Conservation (phyloP, 2,113 vertebrate genomes). For the Paratilapia polleni region DNA sequence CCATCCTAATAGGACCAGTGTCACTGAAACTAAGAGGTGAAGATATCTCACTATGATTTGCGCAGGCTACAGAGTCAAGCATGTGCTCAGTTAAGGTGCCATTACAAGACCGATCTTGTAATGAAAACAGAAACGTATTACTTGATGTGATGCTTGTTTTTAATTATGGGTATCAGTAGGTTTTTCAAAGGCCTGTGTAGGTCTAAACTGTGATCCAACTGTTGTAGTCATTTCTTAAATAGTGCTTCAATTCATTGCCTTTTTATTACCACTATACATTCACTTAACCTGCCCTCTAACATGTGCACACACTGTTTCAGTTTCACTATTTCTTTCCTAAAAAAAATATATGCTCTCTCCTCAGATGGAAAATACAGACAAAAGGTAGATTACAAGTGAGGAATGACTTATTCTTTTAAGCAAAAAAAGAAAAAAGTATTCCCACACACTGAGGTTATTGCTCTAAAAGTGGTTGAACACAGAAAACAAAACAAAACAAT, state of each 20-base stretch:
- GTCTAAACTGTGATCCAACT: not conserved
- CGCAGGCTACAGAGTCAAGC: slow-evolving; percentile 16
- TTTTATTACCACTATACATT: not conserved
- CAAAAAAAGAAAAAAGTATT: not conserved
- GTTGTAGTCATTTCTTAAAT: not conserved
- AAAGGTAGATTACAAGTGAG: slow-evolving; percentile 46
- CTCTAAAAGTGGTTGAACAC: slow-evolving; percentile 45
- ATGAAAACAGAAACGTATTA: slow-evolving; percentile 33
- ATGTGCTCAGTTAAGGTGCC: slow-evolving; percentile 28
- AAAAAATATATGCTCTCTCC: not conserved
- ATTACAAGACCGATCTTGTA: slow-evolving; percentile 10
- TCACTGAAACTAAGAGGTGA: slow-evolving; percentile 61
- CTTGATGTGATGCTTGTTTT: slow-evolving; percentile 17
- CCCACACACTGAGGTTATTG: slow-evolving; percentile 34
- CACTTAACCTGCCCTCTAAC: not conserved
- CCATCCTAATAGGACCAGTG: slow-evolving; percentile 59
- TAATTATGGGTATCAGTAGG: slow-evolving; percentile 14
- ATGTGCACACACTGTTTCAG: not conserved
- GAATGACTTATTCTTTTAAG: slow-evolving; percentile 50
- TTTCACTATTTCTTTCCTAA: too few relatives aligned
- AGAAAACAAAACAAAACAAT: slow-evolving; percentile 57
- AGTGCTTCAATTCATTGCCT: not conserved
- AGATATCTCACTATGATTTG: slow-evolving; percentile 61
- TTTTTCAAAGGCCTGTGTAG: not conserved
- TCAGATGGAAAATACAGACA: slow-evolving; percentile 36